phyloP scores from a whole-genome alignment of 2,888 invertebrate species.

The Mylabris sibirica region DNA sequence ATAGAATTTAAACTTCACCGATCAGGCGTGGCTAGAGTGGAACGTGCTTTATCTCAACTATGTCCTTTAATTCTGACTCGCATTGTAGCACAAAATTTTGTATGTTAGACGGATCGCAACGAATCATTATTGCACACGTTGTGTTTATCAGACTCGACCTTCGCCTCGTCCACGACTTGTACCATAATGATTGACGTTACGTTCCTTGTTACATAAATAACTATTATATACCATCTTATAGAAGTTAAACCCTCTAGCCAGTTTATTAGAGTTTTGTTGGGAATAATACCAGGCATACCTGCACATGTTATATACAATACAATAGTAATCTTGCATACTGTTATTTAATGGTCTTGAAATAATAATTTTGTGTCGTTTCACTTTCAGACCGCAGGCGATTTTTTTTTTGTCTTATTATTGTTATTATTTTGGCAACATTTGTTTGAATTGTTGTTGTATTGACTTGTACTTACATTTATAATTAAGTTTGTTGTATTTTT shows the following conservation, averaged over 20 bases:
- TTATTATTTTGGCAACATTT: neutral
- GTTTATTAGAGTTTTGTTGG: neutral
- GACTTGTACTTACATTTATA: neutral
- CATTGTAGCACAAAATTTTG: too few relatives aligned
- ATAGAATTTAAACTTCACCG: too few relatives aligned
- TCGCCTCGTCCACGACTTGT: too few relatives aligned
- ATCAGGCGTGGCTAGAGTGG: too few relatives aligned
- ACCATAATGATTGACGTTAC: too few relatives aligned
- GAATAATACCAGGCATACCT: neutral
- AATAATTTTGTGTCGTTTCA: neutral
- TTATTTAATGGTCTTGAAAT: neutral
- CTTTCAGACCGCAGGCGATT: neutral
- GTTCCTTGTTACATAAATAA: too few relatives aligned
- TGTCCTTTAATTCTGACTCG: too few relatives aligned
- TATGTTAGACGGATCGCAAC: too few relatives aligned
- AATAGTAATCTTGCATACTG: neutral
- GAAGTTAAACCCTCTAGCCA: neutral
- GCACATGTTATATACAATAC: neutral
- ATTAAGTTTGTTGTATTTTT: neutral
- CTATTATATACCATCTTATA: neutral
- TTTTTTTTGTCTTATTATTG: neutral
- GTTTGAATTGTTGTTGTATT: neutral
- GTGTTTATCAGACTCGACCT: too few relatives aligned
- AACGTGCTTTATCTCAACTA: too few relatives aligned
- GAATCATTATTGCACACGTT: too few relatives aligned